Base-by-base conservation (phyloP, 2,113 vertebrate genomes). In the Indri indri region DNA sequence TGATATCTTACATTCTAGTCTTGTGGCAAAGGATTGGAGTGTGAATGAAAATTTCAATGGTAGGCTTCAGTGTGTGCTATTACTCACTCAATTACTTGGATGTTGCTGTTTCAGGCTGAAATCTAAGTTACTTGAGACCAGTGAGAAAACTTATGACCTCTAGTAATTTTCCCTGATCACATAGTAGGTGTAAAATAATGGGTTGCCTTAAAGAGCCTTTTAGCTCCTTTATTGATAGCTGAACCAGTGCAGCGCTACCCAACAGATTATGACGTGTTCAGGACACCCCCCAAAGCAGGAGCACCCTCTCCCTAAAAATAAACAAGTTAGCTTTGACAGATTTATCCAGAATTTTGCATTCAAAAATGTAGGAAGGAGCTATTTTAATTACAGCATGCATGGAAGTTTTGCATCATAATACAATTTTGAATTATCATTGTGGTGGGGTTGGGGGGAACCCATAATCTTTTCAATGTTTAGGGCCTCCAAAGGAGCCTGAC, bases 1-100 rank as follows among this genome's bases (percentile, higher is more conserved):
- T 5, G 27, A 32, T 98, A 66, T 97, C 98, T 98, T 0, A 0
- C 96, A 97, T 98, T 97, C 96, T 98, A 76, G 61, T 77, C 94
- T 97, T 90, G 90, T n/a, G 96, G 92, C 68, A 95, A 88, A 97
- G 96, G 95, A 92, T 95, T 96, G 85, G 97, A 97, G 80, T 88
- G 50, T 96, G 92, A 98, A 97, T 95, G 83, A 98, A 97, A 91
- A 98, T 94, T 79, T 96, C 95, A 22, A 13, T 84, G 16, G 71
- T 77, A 89, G 94, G 5, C 37, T 79, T 83, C 83, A 94, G 22
- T 7, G 73, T 95, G 59, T 6, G 0, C 1, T 90, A 73, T 1
- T 8, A 88, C 95, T 97, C 95, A 80, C 96, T 97, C 95, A 80
- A 22, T 91, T 79, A 81, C 93, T 94, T 95, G 92, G 57, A 6